Evolutionary conservation across 2,113 vertebrate genomes (phyloP).

Genomic region (Hippopotamus amphibius): DNA sequence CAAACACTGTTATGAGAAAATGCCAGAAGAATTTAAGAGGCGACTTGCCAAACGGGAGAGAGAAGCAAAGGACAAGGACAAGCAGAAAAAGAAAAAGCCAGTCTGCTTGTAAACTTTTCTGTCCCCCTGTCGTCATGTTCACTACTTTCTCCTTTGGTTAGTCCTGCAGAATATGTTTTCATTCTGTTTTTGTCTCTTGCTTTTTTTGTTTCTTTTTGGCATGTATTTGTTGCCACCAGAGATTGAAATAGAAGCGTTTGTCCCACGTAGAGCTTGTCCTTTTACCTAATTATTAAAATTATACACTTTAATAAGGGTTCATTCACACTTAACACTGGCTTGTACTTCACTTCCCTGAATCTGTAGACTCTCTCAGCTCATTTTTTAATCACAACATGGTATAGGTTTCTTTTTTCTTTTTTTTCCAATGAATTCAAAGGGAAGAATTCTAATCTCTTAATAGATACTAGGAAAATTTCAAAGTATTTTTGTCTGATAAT

Average conservation of each 20-base stretch:
- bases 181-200: conserved; percentile 63
- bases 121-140: conserved; percentile 85
- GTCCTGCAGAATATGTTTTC: conserved; percentile 83
- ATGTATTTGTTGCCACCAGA: conserved; percentile 61
- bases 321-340: not conserved
- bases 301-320: not conserved
- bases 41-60: conserved; percentile 95
- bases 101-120: conserved; percentile 94
- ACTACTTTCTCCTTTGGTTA: conserved; percentile 91
- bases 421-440: not conserved
- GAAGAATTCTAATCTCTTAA: not conserved
- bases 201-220: conserved; percentile 53
- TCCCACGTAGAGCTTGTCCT: not conserved
- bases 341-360: not conserved
- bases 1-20: conserved; percentile 98
- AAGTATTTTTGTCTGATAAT: conserved; percentile 21
- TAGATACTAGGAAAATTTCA: not conserved
- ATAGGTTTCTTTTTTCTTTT: not conserved
- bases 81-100: conserved; percentile 96
- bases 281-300: conserved; percentile 21
- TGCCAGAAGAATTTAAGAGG: conserved; percentile 97
- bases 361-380: not conserved
- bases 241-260: not conserved
- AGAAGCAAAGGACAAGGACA: conserved; percentile 94
- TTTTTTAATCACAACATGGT: not conserved